Conservation (phyloP, 2,113 vertebrate genomes). For the Pedionomus torquatus region DNA sequence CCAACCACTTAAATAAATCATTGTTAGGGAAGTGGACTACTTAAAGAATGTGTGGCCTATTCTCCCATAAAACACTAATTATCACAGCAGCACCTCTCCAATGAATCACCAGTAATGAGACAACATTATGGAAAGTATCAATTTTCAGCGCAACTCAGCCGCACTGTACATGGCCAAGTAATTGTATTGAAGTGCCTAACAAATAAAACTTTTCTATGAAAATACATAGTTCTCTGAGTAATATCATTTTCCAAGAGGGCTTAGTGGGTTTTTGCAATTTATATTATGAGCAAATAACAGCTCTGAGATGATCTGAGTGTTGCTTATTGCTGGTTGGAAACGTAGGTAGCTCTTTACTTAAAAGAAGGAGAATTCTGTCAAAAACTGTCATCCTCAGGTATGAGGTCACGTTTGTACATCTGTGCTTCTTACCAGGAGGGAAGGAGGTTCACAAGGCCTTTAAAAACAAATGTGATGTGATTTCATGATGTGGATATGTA, state of each 20-base stretch:
- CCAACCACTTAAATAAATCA: constrained; percentile 40
- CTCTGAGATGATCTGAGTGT: background rate
- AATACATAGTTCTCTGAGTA: background rate
- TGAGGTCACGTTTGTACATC: background rate
- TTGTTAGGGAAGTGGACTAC: constrained; percentile 28
- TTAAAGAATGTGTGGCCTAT: constrained; percentile 21
- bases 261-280: background rate
- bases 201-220: constrained; percentile 31
- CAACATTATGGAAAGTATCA: constrained; percentile 40
- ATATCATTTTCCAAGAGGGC: background rate
- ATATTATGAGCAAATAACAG: background rate
- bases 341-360: background rate
- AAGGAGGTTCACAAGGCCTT: background rate
- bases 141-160: constrained; percentile 24
- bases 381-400: background rate
- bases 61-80: constrained; percentile 49
- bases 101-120: constrained; percentile 52
- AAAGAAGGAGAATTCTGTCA: background rate
- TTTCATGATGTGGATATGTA: background rate
- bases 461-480: background rate
- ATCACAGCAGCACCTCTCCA: constrained; percentile 28
- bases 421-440: background rate
- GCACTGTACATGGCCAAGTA: constrained; percentile 1
- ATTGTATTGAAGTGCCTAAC: constrained; percentile 4
- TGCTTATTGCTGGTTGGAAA: background rate